Conservation (phyloP, 2,113 vertebrate species). For the Rhinopomastus cyanomelas region DNA sequence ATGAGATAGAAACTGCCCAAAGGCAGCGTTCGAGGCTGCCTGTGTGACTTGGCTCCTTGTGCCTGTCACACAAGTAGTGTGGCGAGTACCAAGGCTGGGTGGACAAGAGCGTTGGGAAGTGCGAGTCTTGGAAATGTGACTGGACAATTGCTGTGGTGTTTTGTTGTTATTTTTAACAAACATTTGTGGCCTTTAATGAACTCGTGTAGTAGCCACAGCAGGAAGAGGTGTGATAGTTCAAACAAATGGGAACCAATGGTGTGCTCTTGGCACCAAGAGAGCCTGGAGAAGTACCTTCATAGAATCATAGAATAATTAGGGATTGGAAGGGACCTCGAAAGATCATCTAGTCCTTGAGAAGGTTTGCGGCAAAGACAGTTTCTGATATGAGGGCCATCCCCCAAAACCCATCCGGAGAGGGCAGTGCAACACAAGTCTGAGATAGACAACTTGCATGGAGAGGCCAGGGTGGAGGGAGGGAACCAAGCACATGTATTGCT, state of each 20-base stretch:
- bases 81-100: background rate
- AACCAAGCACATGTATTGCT: constrained; percentile 36
- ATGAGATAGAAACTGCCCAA: background rate
- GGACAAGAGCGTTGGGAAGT: background rate
- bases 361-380: background rate
- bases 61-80: background rate
- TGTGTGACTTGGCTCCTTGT: background rate
- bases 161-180: too few relatives aligned
- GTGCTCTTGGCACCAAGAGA: background rate
- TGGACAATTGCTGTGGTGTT: background rate
- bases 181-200: background rate
- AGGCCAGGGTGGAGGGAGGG: background rate
- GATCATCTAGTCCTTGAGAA: too few relatives aligned
- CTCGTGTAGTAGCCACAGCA: background rate
- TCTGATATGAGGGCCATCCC: background rate
- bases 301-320: too few relatives aligned
- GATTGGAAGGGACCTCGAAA: too few relatives aligned
- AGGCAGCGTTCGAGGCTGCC: background rate
- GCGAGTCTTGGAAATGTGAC: background rate
- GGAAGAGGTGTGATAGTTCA: background rate
- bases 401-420: background rate
- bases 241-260: background rate
- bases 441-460: constrained; percentile 38
- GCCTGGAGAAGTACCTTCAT: too few relatives aligned
- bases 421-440: background rate